Evolutionary conservation across 2,797 vertebrate species (phyloP).

Genomic region (Gallinago stenura): DNA sequence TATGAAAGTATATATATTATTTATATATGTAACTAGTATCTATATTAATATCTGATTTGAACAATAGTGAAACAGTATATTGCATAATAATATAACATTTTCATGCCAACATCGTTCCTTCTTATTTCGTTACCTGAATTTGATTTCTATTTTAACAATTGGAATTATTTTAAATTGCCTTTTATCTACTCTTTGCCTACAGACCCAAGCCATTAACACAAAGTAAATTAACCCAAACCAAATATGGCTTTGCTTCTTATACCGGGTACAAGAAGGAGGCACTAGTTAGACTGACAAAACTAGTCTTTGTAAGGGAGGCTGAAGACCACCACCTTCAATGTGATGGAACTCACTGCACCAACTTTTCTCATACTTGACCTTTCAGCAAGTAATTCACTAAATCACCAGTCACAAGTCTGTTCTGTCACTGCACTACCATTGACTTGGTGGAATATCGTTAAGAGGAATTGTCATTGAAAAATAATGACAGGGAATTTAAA

Average conservation of each 20-base stretch:
- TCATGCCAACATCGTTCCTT: neutral
- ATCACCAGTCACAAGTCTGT: neutral
- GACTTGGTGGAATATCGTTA: neutral
- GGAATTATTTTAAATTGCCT: neutral
- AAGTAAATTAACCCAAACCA: slow-evolving; percentile 1
- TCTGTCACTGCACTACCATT: neutral
- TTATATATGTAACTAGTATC: neutral
- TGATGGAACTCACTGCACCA: neutral
- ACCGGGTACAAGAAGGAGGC: slow-evolving; percentile 7
- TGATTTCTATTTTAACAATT: slow-evolving; percentile 49
- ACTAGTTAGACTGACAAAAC: neutral
- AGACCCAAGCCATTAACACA: slow-evolving; percentile 28
- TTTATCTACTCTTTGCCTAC: slow-evolving; percentile 23
- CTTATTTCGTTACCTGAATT: neutral
- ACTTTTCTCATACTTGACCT: neutral
- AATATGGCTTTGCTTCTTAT: slow-evolving; percentile 21
- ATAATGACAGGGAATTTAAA: neutral
- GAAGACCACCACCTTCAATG: neutral
- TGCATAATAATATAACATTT: neutral
- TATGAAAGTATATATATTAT: neutral
- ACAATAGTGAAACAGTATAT: neutral
- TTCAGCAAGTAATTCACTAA: neutral
- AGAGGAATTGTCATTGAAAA: neutral
- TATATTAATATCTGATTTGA: neutral
- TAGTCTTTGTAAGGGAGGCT: neutral